Percentiles rank a stretch among this genome's conserved stretches.
Evolutionary conservation across 2,113 vertebrate genomes (phyloP).

Genomic region (Osmerus mordax): DNA sequence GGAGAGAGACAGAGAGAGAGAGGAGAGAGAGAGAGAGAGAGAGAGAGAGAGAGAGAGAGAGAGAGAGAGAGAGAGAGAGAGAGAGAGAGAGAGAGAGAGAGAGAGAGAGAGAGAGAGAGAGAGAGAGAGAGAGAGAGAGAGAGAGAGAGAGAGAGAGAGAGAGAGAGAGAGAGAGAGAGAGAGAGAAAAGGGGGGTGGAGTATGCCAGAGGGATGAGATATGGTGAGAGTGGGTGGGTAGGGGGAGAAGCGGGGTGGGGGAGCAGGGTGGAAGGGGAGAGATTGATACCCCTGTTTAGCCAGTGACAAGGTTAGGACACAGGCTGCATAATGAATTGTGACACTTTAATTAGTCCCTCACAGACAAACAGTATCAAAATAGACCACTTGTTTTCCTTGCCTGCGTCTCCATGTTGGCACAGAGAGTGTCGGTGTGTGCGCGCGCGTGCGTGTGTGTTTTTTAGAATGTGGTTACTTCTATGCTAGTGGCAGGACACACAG

Average conservation of each 20-base stretch:
- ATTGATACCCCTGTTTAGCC: slow-evolving; percentile 42
- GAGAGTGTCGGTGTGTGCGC: not conserved
- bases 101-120: slow-evolving; percentile 27
- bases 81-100: not conserved
- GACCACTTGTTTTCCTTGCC: slow-evolving; percentile 5
- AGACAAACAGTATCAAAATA: slow-evolving; percentile 43
- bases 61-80: not conserved
- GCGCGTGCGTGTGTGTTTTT: not conserved
- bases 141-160: not conserved
- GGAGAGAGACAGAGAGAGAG: too few relatives aligned
- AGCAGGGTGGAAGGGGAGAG: slow-evolving; percentile 18
- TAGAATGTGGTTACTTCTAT: not conserved
- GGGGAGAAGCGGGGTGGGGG: not conserved
- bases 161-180: slow-evolving; percentile 27
- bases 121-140: slow-evolving; percentile 6
- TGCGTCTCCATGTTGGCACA: not conserved
- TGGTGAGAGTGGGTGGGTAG: not conserved
- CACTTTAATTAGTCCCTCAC: slow-evolving; percentile 50
- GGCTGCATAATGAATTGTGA: slow-evolving; percentile 44
- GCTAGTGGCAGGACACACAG: not conserved
- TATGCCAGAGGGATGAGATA: not conserved
- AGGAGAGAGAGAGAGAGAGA: not conserved
- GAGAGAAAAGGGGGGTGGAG: slow-evolving; percentile 3
- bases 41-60: slow-evolving; percentile 31
- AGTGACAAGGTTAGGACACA: slow-evolving; percentile 39